phyloP scores from a whole-genome alignment of 1,140 invertebrate species.

The Berghia stephanieae region DNA sequence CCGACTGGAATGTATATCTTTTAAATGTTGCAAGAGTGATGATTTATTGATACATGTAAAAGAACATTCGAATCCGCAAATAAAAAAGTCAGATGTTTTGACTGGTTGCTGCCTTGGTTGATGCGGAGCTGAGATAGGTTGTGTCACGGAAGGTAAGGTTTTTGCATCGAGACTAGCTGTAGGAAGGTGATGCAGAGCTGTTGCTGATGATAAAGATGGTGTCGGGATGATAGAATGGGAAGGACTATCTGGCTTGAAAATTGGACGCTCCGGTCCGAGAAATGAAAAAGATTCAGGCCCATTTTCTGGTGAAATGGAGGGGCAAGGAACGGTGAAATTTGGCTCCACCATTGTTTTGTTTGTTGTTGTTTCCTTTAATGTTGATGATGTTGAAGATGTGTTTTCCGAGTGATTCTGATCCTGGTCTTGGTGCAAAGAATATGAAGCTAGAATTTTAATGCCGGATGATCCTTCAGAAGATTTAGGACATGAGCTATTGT shows the following conservation, averaged over 20 bases:
- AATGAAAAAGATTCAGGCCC: slow-evolving; percentile 20
- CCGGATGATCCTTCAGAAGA: slow-evolving; percentile 1
- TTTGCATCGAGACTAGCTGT: neutral
- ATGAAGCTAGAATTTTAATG: slow-evolving; percentile 41
- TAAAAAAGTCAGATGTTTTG: slow-evolving; percentile 43
- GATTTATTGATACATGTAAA: slow-evolving; percentile 44
- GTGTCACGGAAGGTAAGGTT: too few species aligned
- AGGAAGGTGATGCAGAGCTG: neutral
- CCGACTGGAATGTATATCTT: slow-evolving; percentile 37
- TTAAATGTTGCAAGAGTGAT: slow-evolving; percentile 47
- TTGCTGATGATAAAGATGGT: slow-evolving; percentile 6
- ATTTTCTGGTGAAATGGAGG: slow-evolving; percentile 19
- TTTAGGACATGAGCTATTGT: too few species aligned
- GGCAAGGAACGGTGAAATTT: slow-evolving; percentile 1
- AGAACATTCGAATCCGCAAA: slow-evolving; percentile 51
- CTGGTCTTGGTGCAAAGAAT: slow-evolving; percentile 29
- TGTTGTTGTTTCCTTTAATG: neutral
- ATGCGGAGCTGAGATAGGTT: neutral
- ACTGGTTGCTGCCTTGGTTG: neutral
- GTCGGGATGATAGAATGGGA: neutral
- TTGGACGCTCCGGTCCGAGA: slow-evolving; percentile 16
- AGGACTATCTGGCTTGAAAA: slow-evolving; percentile 20
- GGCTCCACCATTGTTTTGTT: neutral
- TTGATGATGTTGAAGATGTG: neutral
- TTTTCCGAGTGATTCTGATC: neutral